Base-by-base conservation (phyloP, 2,888 invertebrate genomes). In the Ormyrus labotus region DNA sequence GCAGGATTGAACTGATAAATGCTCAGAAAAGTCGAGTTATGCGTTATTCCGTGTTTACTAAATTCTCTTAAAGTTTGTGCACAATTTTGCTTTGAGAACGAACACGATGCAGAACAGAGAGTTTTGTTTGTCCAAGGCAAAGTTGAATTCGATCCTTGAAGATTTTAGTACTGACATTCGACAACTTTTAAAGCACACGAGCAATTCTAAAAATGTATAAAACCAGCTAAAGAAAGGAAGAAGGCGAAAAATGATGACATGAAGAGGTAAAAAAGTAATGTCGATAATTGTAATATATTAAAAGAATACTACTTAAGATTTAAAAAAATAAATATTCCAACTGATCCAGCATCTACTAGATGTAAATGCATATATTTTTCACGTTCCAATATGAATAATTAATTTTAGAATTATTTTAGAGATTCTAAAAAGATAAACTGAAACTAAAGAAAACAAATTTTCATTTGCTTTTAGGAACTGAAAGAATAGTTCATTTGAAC, bases 121-220 rank as follows among this genome's bases (percentile, higher is more conserved):
- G 94, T 98, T 70, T 91, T 95, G 83, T 96, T 99, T 92, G 97
- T 98, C 83, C 97, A 98, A 92, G 93, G 99, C 58, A 97, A 98
- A 88, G 94, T 99, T 81, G 99, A 99, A 92, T 97, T 98, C 13
- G 13, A 13, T 13, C 89, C 93, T 99, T 70, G 99, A 99, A 92
- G 99, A 99, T 92, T 96, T 98, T 88, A 97, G 98, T 80, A 92
- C 93, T 2, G 95, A 95, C 84, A 94, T 97, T 73, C 93, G 94
- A 82, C 93, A 93, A 83, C 95, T 96, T 83, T 93, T 95, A 89
- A 93, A 84, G 93, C 94, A 0, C 92, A 93, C 80, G 93, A 93
- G 76, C 93, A 94, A 71, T 93, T 93, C 84, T 93, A 93, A 80
- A 92, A 92, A 83, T 92, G 91, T 80, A 90, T 91, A 80, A 93